phyloP scores from a whole-genome alignment of 2,113 vertebrate species.

The human region GRCh38 chr1:99675501-99676000 shows the following conservation, averaged over 20 bases:
- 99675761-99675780: background rate
- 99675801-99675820: background rate
- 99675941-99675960: background rate
- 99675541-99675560: background rate
- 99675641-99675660: background rate
- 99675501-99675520: background rate
- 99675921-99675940: background rate
- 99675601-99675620: background rate
- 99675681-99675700: conserved; percentile 19
- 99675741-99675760: conserved; percentile 2
- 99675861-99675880: background rate
- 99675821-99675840: background rate
- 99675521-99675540: conserved; percentile 19
- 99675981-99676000: conserved; percentile 35
- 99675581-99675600: background rate
- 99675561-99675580: background rate
- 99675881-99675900: background rate
- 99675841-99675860: background rate
- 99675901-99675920: background rate
- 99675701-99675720: background rate
- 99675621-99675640: background rate
- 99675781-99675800: background rate
- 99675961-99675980: background rate
- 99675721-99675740: background rate
- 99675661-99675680: background rate